phyloP scores from a whole-genome alignment of 2,888 invertebrate species.

The Epistrophe grossulariae region DNA sequence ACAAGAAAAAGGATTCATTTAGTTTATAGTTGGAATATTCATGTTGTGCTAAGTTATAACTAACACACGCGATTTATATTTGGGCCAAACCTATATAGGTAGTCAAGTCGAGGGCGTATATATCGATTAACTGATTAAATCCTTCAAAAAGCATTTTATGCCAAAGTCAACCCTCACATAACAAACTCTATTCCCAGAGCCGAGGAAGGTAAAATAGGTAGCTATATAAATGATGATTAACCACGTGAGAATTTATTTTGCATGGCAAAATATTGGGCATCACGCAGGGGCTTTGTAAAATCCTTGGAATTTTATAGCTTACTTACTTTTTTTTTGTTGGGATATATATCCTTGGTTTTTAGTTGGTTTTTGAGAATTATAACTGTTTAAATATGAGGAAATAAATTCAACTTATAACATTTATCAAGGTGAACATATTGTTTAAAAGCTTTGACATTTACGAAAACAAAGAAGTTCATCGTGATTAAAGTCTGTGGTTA shows the following conservation, averaged over 20 bases:
- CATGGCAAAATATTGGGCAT: constrained; percentile 3
- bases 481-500: no score
- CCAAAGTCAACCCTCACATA: neutral
- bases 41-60: constrained; percentile 38
- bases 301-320: constrained; percentile 16
- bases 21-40: constrained; percentile 54
- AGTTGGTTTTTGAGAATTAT: neutral
- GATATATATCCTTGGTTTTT: neutral
- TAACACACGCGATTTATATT: constrained; percentile 61
- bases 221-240: constrained; percentile 22
- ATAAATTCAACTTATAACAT: neutral
- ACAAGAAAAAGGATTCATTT: constrained; percentile 52
- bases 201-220: neutral
- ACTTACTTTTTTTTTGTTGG: neutral
- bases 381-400: neutral
- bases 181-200: neutral
- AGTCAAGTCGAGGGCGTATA: constrained; percentile 57
- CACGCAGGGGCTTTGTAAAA: constrained; percentile 21
- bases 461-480: neutral
- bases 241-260: constrained; percentile 25
- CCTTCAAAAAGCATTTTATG: constrained; percentile 41
- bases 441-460: neutral
- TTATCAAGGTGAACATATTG: neutral
- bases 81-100: constrained; percentile 35
- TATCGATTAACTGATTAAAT: constrained; percentile 73